phyloP scores from a whole-genome alignment of 2,797 vertebrate genomes.

The Sciaenops ocellatus region DNA sequence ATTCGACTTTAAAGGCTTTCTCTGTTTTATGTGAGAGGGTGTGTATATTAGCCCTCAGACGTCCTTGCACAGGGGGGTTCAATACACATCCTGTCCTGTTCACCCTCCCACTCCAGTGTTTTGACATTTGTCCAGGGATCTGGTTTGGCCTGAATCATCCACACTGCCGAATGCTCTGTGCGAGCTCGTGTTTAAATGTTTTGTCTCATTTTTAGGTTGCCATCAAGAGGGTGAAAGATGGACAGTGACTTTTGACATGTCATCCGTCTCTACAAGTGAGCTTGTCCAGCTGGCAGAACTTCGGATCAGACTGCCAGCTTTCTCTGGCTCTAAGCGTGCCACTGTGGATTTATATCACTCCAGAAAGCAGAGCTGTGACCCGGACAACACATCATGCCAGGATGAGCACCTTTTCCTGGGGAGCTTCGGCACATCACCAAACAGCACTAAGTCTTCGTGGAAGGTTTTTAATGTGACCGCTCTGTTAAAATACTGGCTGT shows the following conservation, averaged over 20 bases:
- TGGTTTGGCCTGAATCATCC: slow-evolving; percentile 49
- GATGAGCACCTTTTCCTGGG: slow-evolving; percentile 84
- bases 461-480: slow-evolving; percentile 88
- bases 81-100: slow-evolving; percentile 87
- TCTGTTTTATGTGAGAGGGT: slow-evolving; percentile 84
- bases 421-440: slow-evolving; percentile 75
- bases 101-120: slow-evolving; percentile 62
- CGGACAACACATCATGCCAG: slow-evolving; percentile 46
- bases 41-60: slow-evolving; percentile 89
- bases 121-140: slow-evolving; percentile 82
- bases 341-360: slow-evolving; percentile 89
- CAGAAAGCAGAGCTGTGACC: slow-evolving; percentile 63
- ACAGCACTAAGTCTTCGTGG: slow-evolving; percentile 81
- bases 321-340: slow-evolving; percentile 62
- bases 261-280: slow-evolving; percentile 85
- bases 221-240: slow-evolving; percentile 84
- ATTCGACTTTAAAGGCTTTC: slow-evolving; percentile 85
- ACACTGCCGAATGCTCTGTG: slow-evolving; percentile 27
- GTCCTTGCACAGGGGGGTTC: slow-evolving; percentile 77
- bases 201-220: slow-evolving; percentile 79
- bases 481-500: slow-evolving; percentile 86
- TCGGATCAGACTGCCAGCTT: slow-evolving; percentile 79
- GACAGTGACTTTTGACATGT: slow-evolving; percentile 90
- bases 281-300: slow-evolving; percentile 88
- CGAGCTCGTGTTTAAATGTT: slow-evolving; percentile 19